A percentile compares a stretch with the other conserved stretches of the same genome.
phyloP scores from a whole-genome alignment of 2,113 vertebrate species.

The Ovis canadensis region DNA sequence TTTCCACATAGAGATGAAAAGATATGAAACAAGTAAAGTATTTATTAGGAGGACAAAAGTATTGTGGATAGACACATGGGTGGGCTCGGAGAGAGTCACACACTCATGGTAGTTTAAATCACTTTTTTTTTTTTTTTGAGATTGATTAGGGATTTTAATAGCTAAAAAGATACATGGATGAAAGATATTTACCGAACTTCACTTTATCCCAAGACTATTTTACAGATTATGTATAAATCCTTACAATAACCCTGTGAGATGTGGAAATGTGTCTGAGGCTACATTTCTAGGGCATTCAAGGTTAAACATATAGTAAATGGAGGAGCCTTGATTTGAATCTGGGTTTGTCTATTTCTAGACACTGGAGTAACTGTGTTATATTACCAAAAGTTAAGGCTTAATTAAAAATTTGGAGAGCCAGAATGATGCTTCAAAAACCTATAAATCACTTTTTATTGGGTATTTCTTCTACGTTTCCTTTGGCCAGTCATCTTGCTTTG shows the following conservation, averaged over 20 bases:
- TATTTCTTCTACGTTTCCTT: neutral
- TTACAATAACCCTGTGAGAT: neutral
- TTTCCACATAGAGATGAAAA: neutral
- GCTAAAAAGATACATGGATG: neutral
- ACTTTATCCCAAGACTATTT: neutral
- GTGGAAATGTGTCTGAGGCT: neutral
- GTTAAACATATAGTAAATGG: neutral
- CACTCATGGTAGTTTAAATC: neutral
- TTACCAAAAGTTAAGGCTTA: neutral
- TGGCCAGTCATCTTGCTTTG: neutral
- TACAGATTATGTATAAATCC: neutral
- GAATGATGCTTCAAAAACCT: neutral
- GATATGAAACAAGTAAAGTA: neutral
- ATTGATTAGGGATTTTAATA: slow-evolving; percentile 22
- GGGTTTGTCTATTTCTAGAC: neutral
- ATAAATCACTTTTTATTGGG: neutral
- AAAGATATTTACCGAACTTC: neutral
- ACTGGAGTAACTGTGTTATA: neutral
- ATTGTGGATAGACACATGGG: neutral
- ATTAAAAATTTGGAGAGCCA: neutral
- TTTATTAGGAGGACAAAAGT: neutral
- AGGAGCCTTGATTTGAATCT: neutral
- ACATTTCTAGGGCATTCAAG: neutral
- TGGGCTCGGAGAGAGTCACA: neutral
- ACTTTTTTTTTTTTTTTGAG: neutral